Percentiles rank a stretch among this genome's conserved stretches.
These are phyloP conservation scores for Panagrolaimus sp. DNA, from an alignment of 1,140 invertebrate genomes.

Conservation along the genomic window DNA sequence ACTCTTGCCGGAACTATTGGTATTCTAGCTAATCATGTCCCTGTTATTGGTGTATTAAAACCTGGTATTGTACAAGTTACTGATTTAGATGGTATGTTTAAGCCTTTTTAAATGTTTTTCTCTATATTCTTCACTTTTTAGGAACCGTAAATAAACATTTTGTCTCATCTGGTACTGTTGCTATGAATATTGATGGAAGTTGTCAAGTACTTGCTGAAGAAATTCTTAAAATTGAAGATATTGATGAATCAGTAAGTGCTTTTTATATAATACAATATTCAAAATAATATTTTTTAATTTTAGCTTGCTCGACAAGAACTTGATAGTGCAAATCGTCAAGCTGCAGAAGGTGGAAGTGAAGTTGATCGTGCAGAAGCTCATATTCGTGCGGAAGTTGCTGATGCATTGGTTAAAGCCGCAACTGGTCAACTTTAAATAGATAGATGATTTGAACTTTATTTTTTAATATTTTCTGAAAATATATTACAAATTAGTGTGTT, in stretches of 20 bases:
- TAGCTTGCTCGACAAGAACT: constrained; percentile 34
- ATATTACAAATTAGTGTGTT: not conserved
- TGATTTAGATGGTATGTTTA: constrained; percentile 82
- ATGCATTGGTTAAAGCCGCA: constrained; percentile 49
- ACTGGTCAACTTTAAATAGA: constrained; percentile 27
- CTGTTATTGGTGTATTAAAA: constrained; percentile 85
- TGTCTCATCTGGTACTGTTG: constrained; percentile 93
- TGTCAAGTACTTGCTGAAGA: constrained; percentile 97
- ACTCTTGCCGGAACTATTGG: constrained; percentile 92
- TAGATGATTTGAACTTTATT: not conserved
- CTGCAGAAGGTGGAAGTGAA: constrained; percentile 42
- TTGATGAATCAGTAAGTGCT: constrained; percentile 66
- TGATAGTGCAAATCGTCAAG: constrained; percentile 39
- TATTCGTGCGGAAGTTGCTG: constrained; percentile 51
- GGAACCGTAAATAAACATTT: constrained; percentile 64
- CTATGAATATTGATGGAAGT: constrained; percentile 94
- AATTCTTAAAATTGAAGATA: constrained; percentile 76
- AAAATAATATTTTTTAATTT: constrained; percentile 16
- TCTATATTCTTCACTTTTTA: too few relatives aligned
- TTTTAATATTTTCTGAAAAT: not conserved
- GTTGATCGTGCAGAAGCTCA: constrained; percentile 51
- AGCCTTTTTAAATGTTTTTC: too few relatives aligned
- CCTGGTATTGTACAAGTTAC: constrained; percentile 89
- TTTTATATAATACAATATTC: not conserved
- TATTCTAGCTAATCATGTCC: constrained; percentile 94